Percentiles rank a stretch among this genome's conserved stretches.
phyloP scores from a whole-genome alignment of 2,888 invertebrate species.

The Anarsia innoxiella region DNA sequence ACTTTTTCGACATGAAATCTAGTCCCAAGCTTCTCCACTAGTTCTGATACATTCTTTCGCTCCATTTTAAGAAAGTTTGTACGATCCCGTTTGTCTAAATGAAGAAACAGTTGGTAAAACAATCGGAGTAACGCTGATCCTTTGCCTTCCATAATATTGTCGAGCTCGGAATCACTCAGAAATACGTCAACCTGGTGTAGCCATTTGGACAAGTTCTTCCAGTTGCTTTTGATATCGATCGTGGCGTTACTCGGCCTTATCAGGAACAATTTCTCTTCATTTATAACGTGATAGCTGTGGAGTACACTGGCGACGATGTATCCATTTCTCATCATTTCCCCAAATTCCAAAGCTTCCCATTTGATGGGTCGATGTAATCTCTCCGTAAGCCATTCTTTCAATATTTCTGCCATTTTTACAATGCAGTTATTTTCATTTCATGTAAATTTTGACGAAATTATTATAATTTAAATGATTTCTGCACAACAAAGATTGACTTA shows the following conservation, averaged over 20 bases:
- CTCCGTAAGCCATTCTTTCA: slow-evolving; percentile 76
- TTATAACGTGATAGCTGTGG: slow-evolving; percentile 75
- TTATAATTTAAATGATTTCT: not conserved
- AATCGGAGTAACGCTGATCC: slow-evolving; percentile 70
- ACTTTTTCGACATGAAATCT: slow-evolving; percentile 52
- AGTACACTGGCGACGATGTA: slow-evolving; percentile 72
- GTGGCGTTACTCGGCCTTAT: slow-evolving; percentile 52
- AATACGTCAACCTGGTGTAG: slow-evolving; percentile 63
- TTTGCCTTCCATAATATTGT: slow-evolving; percentile 63
- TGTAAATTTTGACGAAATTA: not conserved
- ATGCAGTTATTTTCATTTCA: not conserved
- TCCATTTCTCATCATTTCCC: slow-evolving; percentile 74
- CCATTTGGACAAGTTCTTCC: slow-evolving; percentile 70
- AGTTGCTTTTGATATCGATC: slow-evolving; percentile 65
- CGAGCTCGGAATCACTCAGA: slow-evolving; percentile 55
- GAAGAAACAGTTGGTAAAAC: slow-evolving; percentile 77
- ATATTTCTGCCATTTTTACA: slow-evolving; percentile 71
- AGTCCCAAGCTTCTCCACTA: slow-evolving; percentile 52
- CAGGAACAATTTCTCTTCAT: slow-evolving; percentile 65
- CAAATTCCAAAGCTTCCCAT: slow-evolving; percentile 72
- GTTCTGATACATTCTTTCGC: slow-evolving; percentile 50
- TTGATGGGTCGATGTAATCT: slow-evolving; percentile 71
- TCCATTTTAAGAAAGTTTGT: slow-evolving; percentile 70
- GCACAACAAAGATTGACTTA: not conserved
- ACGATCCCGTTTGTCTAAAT: slow-evolving; percentile 74